phyloP scores from a whole-genome alignment of 2,797 vertebrate genomes.

The Heteromormyrus szaboi region DNA sequence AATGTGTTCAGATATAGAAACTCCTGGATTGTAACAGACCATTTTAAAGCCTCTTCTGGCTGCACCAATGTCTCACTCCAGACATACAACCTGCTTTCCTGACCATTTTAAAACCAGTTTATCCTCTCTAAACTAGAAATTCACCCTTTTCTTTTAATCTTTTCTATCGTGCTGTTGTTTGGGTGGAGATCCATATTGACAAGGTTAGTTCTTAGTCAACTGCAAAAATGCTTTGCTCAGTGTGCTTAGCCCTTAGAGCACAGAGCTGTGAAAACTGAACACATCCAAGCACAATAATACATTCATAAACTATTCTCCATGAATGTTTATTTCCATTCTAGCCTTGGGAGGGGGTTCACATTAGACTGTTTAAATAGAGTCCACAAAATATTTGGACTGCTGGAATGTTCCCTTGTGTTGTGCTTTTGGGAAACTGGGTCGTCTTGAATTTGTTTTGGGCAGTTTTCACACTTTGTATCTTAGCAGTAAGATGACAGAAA shows the following conservation, averaged over 20 bases:
- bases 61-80: neutral
- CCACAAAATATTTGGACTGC: neutral
- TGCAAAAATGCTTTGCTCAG: neutral
- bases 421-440: neutral
- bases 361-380: neutral
- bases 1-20: neutral
- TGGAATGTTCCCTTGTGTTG: neutral
- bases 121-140: neutral
- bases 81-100: neutral
- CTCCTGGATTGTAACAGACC: neutral
- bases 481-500: neutral
- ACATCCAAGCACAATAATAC: neutral
- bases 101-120: neutral
- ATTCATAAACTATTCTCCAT: neutral
- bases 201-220: neutral
- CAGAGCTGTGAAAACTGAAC: neutral
- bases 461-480: neutral
- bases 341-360: neutral
- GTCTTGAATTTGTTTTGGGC: neutral
- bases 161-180: neutral
- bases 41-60: neutral
- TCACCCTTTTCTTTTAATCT: neutral
- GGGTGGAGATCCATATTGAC: neutral
- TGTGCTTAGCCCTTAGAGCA: neutral
- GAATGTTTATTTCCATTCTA: neutral